Conservation (phyloP, 2,797 vertebrate genomes). For the Brotogeris chrysoptera region DNA sequence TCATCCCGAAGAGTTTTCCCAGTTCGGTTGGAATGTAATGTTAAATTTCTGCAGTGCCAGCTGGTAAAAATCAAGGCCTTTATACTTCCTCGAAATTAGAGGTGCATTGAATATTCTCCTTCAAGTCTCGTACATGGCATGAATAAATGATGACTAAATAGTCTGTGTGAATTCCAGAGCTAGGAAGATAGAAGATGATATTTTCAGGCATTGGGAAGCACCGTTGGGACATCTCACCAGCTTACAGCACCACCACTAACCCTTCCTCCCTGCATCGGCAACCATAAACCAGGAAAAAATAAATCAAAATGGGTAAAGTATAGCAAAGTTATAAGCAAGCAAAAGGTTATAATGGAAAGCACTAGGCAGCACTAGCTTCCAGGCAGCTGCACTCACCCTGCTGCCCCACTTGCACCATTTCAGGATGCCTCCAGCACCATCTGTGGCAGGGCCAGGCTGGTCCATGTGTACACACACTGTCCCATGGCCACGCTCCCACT, state of each 20-base stretch:
- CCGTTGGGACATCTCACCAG: background rate
- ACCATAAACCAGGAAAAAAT: background rate
- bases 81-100: background rate
- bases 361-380: background rate
- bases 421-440: background rate
- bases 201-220: background rate
- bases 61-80: background rate
- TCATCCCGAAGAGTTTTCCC: background rate
- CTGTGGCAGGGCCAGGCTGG: background rate
- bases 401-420: background rate
- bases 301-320: background rate
- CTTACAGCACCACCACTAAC: background rate
- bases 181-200: background rate
- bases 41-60: background rate
- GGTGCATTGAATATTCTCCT: background rate
- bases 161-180: background rate
- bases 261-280: background rate
- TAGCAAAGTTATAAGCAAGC: background rate
- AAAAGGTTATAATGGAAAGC: background rate
- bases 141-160: background rate
- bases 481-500: fast-evolving
- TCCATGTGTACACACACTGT: fast-evolving
- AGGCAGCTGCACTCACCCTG: background rate
- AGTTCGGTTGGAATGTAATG: background rate
- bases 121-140: background rate